Evolutionary conservation across 2,888 invertebrate genomes (phyloP), one percentile per base, ranked within the genome.

Genomic region (Eupithecia vulgata): DNA sequence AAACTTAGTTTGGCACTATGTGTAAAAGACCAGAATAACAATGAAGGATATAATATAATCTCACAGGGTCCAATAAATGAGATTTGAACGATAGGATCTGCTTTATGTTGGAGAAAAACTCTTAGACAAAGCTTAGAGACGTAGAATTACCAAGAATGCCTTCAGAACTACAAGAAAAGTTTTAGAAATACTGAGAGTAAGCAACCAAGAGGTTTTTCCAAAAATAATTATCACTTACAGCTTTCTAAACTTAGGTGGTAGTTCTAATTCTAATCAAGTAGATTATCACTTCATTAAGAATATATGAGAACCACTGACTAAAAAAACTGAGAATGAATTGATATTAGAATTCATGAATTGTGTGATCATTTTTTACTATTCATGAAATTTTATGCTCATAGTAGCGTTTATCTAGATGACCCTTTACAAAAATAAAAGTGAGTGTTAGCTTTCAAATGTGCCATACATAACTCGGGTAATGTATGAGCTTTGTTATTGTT

Each of bases 1-100:
- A 84, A 85, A 88, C 88, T 84, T 86, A 87, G 78, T 93, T 93
- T 93, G 93, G 93, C 93, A 93, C 93, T 90, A 91, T 88, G 81
- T 85, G 83, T 87, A 82, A 78, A 87, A 65, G 10, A 21, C 65
- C 37, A 37, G 37, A n/a, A 37, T 40, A 21, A 40, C 21, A 40
- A 34, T 34, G 15, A 30, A 34, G 15, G 48, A 21, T 10, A 21
- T n/a, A 45, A 6, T 17, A 40, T 45, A 30, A 34, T 34, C 61
- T 61, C 34, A 61, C 7, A 15, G 17, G 17, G 8, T 61, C 17
- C 17, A 30, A 34, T 13, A 30, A 59, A 48, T 57, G 12, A 25
- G 12, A 57, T 57, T 21, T 57, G 25, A 5, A 25, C 52, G 17
- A 52, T 21, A 21, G 10, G 21, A 3, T 10, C 12, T 45, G 45